Conservation (phyloP, 2,797 vertebrate species). For the Loriculus beryllinus region DNA sequence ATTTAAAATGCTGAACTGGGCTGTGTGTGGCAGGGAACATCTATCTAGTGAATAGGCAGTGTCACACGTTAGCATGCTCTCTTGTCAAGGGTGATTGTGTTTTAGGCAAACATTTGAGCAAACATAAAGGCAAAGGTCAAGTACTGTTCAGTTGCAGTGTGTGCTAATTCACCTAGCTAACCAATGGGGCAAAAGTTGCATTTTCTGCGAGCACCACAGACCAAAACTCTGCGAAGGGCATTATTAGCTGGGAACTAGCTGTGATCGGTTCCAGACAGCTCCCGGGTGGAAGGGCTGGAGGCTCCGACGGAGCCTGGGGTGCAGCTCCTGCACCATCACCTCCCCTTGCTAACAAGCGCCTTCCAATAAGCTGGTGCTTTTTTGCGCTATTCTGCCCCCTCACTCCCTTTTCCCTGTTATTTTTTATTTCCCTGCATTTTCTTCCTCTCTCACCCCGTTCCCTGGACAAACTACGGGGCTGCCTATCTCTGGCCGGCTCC, state of each 20-base stretch:
- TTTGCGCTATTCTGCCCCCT: background rate
- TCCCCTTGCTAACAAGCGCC: background rate
- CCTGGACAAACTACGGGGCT: background rate
- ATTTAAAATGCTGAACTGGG: conserved; percentile 79
- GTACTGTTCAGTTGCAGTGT: conserved; percentile 95
- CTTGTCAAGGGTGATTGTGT: conserved; percentile 96
- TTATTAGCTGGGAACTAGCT: conserved; percentile 45
- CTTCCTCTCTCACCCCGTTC: background rate
- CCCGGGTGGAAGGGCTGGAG: conserved; percentile 2
- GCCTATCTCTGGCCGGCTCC: background rate
- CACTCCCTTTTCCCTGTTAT: background rate
- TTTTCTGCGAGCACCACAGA: conserved; percentile 74
- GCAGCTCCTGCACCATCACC: background rate
- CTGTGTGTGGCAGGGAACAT: conserved; percentile 87
- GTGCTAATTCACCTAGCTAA: conserved; percentile 92
- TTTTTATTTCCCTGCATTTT: background rate
- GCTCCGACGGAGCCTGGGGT: background rate
- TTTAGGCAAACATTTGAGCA: conserved; percentile 97
- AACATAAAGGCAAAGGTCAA: conserved; percentile 98
- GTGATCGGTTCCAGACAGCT: conserved; percentile 16
- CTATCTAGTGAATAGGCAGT: conserved; percentile 92
- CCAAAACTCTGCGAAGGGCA: conserved; percentile 52
- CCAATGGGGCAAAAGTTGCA: conserved; percentile 88
- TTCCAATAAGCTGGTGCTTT: background rate
- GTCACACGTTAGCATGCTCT: conserved; percentile 92